Evolutionary conservation across 2,797 vertebrate species (phyloP), one percentile per base, ranked within the genome.

Genomic region (Melanitta fusca): DNA sequence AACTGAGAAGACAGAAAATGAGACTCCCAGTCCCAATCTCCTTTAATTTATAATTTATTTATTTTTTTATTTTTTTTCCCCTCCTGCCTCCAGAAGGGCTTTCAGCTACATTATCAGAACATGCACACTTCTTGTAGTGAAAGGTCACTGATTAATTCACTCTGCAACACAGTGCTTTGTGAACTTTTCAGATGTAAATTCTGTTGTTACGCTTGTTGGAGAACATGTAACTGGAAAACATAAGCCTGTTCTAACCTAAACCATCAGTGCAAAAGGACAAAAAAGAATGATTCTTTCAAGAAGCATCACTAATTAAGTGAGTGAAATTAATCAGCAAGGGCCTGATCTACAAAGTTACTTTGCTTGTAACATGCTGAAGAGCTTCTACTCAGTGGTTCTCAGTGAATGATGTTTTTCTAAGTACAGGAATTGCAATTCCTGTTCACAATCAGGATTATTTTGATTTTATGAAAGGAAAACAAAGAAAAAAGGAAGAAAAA

Each of bases 151-250:
- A 96, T 96, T 97, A 97, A 96, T 97, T 95, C 94, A 91, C 68
- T 97, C 60, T 92, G 62, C 82, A 86, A 69, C 62, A 89, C 54
- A 66, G 78, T 62, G 70, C 91, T 96, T 95, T 96, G 75, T 94
- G 95, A 96, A 96, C 95, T 96, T 97, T 97, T 96, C 94, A 96
- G 90, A 96, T 96, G 95, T 94, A 97, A 96, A 97, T 96, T 95
- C 80, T 91, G 83, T 93, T 95, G 95, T 95, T 95, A 88, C 3
- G 57, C 74, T 91, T 97, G 91, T 92, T 96, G 90, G 78, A 92
- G 78, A 94, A 96, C 96, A 95, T 90, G 93, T 89, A 95, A 83
- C 91, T 96, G 87, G 80, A 97, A 97, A 97, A 96, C 88, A 94
- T 51, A 90, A 94, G 94, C 69, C 82, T 94, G 82, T 92, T 96